Base-by-base conservation (phyloP, 2,113 vertebrate species). In the Rhizomys pruinosus region DNA sequence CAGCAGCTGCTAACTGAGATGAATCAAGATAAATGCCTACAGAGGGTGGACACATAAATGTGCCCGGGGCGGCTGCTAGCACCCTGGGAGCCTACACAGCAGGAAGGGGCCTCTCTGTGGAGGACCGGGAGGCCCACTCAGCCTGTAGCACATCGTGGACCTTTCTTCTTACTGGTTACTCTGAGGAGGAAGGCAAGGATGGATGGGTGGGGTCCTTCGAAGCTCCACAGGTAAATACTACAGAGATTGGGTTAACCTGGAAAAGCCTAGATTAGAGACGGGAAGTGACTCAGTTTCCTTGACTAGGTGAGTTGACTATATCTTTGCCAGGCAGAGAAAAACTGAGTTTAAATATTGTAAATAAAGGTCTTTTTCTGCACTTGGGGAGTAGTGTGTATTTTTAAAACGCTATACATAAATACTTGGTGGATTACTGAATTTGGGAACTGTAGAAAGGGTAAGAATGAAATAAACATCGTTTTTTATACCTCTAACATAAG, bases 401-500 rank as follows among this genome's bases (percentile, higher is more conserved):
- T 27, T 82, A 91, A 94, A 84, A 66, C 0, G 7, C 78, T 34
- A 59, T 3, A 32, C 23, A 80, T 0, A 1, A 85, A 59, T 69
- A 61, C 16, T 32, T 64, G 63, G 25, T 64, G 52, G 12, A 44
- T 42, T 81, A 66, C 1, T 57, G 55, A 84, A 84, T 39, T 80
- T 29, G 44, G 37, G 37, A 85, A 63, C 59, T 47, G 55, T 84
- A 80, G 55, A n/a, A n/a, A n/a, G n/a, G n/a, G n/a, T n/a, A n/a
- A 16, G 52, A 52, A 89, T 2, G 4, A 12, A 71, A 44, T 27
- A 47, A 25, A 64, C 8, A 42, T 15, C 47, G 19, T 69, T 88
- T n/a, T 88, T 84, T n/a, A 82, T 20, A 37, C n/a, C 76, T 79
- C 72, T 68, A 81, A 82, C 84, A 11, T 71, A 84, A 74, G 68